Evolutionary conservation across 2,113 vertebrate species (phyloP).

Genomic region (Myotis davidii): DNA sequence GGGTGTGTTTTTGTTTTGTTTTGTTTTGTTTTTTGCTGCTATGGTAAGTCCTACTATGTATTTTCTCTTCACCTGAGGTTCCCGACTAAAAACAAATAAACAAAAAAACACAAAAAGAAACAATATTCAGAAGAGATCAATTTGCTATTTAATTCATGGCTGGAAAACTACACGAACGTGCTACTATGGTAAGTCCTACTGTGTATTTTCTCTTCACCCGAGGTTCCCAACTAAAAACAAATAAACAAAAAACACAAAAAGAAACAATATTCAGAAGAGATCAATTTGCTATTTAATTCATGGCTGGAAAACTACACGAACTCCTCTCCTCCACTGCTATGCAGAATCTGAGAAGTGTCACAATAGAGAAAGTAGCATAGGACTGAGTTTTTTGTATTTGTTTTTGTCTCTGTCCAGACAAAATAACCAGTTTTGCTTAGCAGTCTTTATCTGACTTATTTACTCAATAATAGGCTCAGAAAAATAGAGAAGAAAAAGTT

Average conservation of each 20-base stretch:
- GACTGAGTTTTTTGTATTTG: not conserved
- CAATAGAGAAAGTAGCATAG: not conserved
- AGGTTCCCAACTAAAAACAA: not conserved
- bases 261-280: not conserved
- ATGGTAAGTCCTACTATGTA: not conserved
- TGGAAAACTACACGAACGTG: not conserved
- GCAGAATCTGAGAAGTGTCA: not conserved
- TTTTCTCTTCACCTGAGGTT: not conserved
- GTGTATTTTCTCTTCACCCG: not conserved
- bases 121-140: not conserved
- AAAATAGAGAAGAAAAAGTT: not conserved
- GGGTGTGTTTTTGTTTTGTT: accelerated
- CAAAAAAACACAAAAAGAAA: not conserved
- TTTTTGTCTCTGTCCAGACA: not conserved
- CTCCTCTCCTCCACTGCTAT: not conserved
- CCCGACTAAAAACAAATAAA: not conserved
- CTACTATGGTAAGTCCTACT: not conserved
- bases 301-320: not conserved
- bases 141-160: not conserved
- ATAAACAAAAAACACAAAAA: not conserved
- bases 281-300: not conserved
- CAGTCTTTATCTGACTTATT: not conserved
- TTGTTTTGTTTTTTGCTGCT: not conserved
- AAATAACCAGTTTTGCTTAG: not conserved
- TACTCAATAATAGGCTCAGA: not conserved